phyloP scores from a whole-genome alignment of 2,888 invertebrate genomes.

The Ormyrus labotus region DNA sequence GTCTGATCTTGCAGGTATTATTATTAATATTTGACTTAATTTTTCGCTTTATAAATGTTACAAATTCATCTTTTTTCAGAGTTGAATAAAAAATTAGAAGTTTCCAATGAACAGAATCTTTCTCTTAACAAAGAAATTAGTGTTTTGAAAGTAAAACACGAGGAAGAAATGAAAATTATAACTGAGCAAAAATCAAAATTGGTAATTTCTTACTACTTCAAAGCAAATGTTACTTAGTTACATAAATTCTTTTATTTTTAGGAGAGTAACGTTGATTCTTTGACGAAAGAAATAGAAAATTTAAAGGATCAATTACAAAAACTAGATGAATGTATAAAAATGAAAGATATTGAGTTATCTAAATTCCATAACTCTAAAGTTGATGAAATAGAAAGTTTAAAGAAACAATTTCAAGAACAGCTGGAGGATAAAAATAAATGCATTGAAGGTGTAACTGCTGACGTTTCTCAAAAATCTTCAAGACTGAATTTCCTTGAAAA shows the following conservation, averaged over 20 bases:
- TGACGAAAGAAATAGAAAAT: conserved; percentile 79
- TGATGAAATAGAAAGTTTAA: conserved; percentile 67
- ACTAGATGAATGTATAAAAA: conserved; percentile 78
- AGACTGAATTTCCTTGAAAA: conserved; percentile 66
- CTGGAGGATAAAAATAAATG: conserved; percentile 67
- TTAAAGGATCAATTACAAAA: conserved; percentile 79
- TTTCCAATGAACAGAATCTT: conserved; percentile 77
- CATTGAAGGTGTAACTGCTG: conserved; percentile 65
- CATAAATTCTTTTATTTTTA: conserved; percentile 49
- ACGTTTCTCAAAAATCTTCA: conserved; percentile 63
- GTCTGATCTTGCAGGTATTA: conserved; percentile 64
- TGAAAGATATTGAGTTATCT: conserved; percentile 79
- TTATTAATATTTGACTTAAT: conserved; percentile 8
- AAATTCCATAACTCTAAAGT: conserved; percentile 64
- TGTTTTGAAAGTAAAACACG: conserved; percentile 76
- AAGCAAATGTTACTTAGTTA: not conserved
- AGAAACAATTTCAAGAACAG: conserved; percentile 68
- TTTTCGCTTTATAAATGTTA: not conserved
- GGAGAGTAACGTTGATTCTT: conserved; percentile 75
- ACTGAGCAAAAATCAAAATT: conserved; percentile 70
- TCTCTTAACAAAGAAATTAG: conserved; percentile 77
- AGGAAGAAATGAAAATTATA: conserved; percentile 74
- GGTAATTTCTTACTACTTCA: conserved; percentile 57
- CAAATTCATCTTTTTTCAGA: conserved; percentile 70
- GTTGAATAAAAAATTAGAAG: conserved; percentile 77